Evolutionary conservation across 2,797 vertebrate species (phyloP).

Genomic region (Bradypodion pumilum): DNA sequence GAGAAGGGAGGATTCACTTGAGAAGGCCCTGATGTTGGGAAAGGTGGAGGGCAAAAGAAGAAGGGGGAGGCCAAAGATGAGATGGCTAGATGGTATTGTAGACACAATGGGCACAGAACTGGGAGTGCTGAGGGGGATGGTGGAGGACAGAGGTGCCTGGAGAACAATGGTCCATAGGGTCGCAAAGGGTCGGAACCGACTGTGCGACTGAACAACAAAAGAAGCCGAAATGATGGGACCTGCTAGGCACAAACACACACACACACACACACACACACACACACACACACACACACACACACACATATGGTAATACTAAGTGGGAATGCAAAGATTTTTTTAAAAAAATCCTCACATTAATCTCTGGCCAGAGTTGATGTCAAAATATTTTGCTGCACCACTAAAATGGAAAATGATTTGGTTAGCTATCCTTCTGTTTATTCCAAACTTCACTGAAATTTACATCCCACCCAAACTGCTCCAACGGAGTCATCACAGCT

Average conservation of each 20-base stretch:
- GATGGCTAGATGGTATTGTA: no score
- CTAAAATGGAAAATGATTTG: not conserved
- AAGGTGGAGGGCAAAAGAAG: no score
- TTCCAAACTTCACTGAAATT: not conserved
- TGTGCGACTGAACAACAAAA: no score
- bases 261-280: not conserved
- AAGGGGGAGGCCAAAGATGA: no score
- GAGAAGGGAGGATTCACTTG: no score
- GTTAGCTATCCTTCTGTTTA: not conserved
- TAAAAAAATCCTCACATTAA: not conserved
- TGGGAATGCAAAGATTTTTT: not conserved
- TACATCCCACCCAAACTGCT: not conserved
- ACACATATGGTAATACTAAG: not conserved
- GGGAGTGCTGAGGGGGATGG: no score
- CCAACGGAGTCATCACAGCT: not conserved
- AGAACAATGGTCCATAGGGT: no score
- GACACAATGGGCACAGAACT: no score
- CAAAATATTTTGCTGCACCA: not conserved
- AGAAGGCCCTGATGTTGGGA: no score
- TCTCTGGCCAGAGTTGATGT: not conserved
- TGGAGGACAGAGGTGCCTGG: no score
- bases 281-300: not conserved
- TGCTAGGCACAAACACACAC: not conserved
- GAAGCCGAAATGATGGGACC: not conserved
- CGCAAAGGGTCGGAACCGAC: no score